Conservation (phyloP, 2,888 invertebrate genomes). For the Watsonalla cultraria region DNA sequence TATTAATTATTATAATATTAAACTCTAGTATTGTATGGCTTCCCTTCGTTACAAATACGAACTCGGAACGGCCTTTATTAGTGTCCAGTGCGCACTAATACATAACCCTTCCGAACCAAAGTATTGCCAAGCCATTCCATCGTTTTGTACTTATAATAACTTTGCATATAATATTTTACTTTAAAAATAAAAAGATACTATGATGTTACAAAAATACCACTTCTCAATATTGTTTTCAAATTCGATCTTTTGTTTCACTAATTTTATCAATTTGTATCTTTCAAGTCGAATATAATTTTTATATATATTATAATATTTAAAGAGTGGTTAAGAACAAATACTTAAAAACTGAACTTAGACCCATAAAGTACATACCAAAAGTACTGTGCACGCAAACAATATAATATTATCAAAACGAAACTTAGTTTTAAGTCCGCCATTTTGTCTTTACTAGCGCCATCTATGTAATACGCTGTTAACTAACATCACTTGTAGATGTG, state of each 20-base stretch:
- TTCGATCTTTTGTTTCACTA: slow-evolving; percentile 51
- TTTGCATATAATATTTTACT: slow-evolving; percentile 42
- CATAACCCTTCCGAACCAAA: not conserved
- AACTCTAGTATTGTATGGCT: slow-evolving; percentile 71
- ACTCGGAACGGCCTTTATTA: not conserved
- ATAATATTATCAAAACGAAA: slow-evolving; percentile 5
- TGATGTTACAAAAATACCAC: slow-evolving; percentile 72
- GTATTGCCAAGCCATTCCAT: slow-evolving; percentile 54
- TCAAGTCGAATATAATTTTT: slow-evolving; percentile 37
- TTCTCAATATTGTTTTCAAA: slow-evolving; percentile 60
- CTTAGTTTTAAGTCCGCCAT: not conserved
- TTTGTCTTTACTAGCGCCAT: not conserved
- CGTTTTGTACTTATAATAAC: slow-evolving; percentile 70
- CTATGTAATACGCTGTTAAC: not conserved
- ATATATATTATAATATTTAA: slow-evolving; percentile 30
- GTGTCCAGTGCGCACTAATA: not conserved
- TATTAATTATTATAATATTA: slow-evolving; percentile 68
- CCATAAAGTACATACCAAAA: slow-evolving; percentile 37
- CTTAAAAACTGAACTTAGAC: slow-evolving; percentile 33
- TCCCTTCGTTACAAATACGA: slow-evolving; percentile 46
- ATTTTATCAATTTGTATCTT: slow-evolving; percentile 43
- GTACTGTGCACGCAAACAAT: slow-evolving; percentile 35
- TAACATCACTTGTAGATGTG: not conserved
- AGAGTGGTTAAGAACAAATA: slow-evolving; percentile 23
- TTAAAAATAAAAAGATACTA: slow-evolving; percentile 51